Evolutionary conservation across 2,888 invertebrate genomes (phyloP).

Genomic region (Gortyna flavago): DNA sequence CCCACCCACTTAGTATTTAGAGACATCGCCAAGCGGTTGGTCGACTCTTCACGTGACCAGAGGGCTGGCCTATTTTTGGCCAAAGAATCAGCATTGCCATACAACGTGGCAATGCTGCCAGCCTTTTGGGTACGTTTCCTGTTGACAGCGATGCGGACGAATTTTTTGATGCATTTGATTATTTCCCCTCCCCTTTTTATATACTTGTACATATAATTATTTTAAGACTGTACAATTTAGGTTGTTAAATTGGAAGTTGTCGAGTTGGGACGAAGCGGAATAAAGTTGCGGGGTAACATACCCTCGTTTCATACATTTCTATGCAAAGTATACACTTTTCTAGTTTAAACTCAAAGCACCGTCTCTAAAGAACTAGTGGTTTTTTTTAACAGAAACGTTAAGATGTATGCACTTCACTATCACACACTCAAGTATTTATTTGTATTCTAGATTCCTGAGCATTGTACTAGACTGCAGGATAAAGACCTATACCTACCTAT

Average conservation of each 20-base stretch:
- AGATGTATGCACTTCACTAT: not conserved
- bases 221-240: not conserved
- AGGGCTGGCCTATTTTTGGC: no score
- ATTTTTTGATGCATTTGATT: no score
- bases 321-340: slow-evolving; percentile 50
- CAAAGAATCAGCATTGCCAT: no score
- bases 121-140: no score
- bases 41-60: no score
- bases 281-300: slow-evolving; percentile 26
- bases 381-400: not conserved
- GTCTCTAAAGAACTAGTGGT: slow-evolving; percentile 8
- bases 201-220: no score
- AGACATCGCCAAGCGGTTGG: no score
- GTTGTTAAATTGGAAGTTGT: not conserved
- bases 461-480: not conserved
- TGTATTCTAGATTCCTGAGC: not conserved
- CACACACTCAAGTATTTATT: not conserved
- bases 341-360: slow-evolving; percentile 35
- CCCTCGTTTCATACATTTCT: slow-evolving; percentile 41
- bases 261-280: slow-evolving; percentile 17
- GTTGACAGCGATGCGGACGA: no score
- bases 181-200: no score
- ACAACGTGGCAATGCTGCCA: no score
- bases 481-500: not conserved
- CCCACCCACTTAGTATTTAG: no score